Percentiles rank a stretch among this genome's conserved stretches.
Conservation (phyloP, 2,113 vertebrate genomes). For the Gobiocypris rarus region DNA sequence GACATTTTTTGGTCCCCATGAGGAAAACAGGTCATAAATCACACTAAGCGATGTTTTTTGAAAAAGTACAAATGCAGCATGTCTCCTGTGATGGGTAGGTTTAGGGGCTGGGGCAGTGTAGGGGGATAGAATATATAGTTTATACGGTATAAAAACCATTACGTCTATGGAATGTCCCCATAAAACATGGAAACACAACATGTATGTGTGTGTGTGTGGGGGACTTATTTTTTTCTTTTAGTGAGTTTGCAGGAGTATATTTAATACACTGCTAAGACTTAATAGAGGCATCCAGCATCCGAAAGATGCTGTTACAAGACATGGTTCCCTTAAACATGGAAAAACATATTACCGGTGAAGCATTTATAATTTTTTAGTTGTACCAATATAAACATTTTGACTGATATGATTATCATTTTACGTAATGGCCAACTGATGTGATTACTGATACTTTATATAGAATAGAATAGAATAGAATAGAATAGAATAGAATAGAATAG, state of each 20-base stretch:
- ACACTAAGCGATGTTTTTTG: no score
- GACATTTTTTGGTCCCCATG: no score
- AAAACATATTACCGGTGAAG: background rate
- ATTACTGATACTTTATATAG: background rate
- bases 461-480: background rate
- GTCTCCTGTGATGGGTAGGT: no score
- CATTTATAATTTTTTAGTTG: background rate
- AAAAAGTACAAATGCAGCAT: no score
- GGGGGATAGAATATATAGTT: no score
- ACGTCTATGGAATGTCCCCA: no score
- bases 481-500: background rate
- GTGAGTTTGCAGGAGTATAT: background rate
- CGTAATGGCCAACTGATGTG: background rate
- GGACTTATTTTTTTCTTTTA: background rate
- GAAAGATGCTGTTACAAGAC: background rate
- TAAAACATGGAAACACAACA: no score
- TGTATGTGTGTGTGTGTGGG: constrained; percentile 6
- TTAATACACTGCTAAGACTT: background rate
- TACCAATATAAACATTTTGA: background rate
- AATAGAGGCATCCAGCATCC: background rate
- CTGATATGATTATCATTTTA: background rate
- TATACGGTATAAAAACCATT: no score
- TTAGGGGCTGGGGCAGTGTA: no score
- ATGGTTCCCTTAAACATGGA: background rate
- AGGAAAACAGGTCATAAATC: no score